Conservation (phyloP, 2,113 vertebrate genomes). For the Vombatus ursinus region DNA sequence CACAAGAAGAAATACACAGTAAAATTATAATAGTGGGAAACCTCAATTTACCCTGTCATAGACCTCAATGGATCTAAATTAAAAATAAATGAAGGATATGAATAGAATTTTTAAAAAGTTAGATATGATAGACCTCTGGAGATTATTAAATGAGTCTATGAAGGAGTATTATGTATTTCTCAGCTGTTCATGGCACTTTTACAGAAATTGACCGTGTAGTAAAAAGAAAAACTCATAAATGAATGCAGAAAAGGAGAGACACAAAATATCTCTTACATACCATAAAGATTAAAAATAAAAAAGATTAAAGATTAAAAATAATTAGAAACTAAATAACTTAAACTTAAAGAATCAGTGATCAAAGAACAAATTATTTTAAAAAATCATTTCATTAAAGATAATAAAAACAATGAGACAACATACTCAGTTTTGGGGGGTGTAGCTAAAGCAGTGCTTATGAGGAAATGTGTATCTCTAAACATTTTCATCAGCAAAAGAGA, state of each 20-base stretch:
- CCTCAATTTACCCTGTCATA: not conserved
- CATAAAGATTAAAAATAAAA: not conserved
- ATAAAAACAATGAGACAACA: not conserved
- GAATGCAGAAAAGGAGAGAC: not conserved
- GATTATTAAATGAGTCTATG: not conserved
- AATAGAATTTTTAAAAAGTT: not conserved
- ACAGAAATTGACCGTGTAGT: not conserved
- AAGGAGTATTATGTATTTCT: not conserved
- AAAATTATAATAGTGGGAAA: not conserved
- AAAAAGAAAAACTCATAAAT: not conserved
- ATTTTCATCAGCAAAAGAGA: not conserved
- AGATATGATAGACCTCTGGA: not conserved
- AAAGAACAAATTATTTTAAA: not conserved
- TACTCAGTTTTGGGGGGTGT: not conserved
- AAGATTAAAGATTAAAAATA: not conserved
- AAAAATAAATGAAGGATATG: not conserved
- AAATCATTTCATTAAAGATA: not conserved
- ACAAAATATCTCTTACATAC: not conserved
- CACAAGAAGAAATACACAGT: not conserved
- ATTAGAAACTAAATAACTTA: not conserved
- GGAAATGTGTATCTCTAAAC: not conserved
- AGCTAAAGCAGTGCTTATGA: not conserved
- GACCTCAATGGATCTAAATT: not conserved
- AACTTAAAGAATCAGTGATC: not conserved
- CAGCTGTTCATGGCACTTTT: not conserved